Conservation (phyloP, 2,888 invertebrate species). For the Cancer borealis region DNA sequence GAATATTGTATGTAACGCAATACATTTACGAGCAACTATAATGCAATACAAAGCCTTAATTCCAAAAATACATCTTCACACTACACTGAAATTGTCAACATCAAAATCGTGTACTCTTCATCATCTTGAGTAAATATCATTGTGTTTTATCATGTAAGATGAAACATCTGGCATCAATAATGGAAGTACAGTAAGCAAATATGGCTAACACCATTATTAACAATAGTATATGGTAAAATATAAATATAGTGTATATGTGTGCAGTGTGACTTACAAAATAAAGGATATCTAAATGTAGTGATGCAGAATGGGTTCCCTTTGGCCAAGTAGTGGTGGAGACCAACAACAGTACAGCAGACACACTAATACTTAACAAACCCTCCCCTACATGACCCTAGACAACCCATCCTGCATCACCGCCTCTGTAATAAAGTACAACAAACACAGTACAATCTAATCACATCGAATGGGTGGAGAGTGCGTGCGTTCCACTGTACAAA, state of each 20-base stretch:
- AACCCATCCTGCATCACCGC: neutral
- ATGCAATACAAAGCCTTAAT: neutral
- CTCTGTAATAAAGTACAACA: neutral
- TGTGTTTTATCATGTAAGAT: neutral
- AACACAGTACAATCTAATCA: neutral
- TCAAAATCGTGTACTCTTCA: neutral
- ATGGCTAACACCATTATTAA: neutral
- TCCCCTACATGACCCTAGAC: neutral
- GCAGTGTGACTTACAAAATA: neutral
- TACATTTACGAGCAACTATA: neutral
- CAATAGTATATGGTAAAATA: slow-evolving; percentile 18
- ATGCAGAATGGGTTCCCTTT: neutral
- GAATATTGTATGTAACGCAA: neutral
- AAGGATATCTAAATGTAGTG: neutral
- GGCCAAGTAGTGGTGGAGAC: neutral
- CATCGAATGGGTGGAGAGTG: neutral
- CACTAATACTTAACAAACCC: neutral
- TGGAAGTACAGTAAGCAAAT: slow-evolving; percentile 41
- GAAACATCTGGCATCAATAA: slow-evolving; percentile 18
- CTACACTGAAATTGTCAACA: neutral
- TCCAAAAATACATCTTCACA: neutral
- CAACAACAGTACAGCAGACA: neutral
- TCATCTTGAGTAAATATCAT: neutral
- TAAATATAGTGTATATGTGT: slow-evolving; percentile 33
- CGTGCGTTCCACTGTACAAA: neutral